phyloP scores from a whole-genome alignment of 2,888 invertebrate genomes.

The Calameuta idolon region DNA sequence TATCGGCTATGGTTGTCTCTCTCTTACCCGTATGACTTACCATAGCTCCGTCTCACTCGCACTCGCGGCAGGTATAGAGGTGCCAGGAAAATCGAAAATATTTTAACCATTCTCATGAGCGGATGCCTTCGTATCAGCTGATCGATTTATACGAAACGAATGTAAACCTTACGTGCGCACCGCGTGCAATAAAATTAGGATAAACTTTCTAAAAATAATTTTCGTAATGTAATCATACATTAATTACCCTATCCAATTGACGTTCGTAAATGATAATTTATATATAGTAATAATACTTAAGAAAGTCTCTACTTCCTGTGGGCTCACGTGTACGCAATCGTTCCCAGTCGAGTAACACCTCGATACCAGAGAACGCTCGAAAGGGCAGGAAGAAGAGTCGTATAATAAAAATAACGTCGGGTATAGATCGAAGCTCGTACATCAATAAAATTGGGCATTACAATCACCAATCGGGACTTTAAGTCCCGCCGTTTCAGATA shows the following conservation, averaged over 20 bases:
- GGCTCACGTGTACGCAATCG: not conserved
- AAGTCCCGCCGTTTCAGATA: constrained; percentile 21
- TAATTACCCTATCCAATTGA: not conserved
- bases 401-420: not conserved
- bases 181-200: not conserved
- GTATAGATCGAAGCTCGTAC: not conserved
- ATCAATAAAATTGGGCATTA: constrained; percentile 16
- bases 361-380: not conserved
- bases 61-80: not conserved
- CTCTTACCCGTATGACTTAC: not conserved
- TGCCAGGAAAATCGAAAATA: not conserved
- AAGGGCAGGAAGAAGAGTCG: not conserved
- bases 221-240: not conserved
- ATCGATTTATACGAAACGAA: not conserved
- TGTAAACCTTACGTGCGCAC: not conserved
- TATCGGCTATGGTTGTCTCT: not conserved
- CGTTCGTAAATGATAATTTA: not conserved
- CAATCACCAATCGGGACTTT: constrained; percentile 13
- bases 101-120: not conserved
- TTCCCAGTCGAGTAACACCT: not conserved
- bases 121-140: not conserved
- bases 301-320: not conserved
- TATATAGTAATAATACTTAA: not conserved
- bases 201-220: not conserved
- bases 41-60: not conserved